Evolutionary conservation across 92 coral and sea anemone species (phyloP), one percentile per base, ranked within the genome.

Genomic region (Epizoanthus fatuus): DNA sequence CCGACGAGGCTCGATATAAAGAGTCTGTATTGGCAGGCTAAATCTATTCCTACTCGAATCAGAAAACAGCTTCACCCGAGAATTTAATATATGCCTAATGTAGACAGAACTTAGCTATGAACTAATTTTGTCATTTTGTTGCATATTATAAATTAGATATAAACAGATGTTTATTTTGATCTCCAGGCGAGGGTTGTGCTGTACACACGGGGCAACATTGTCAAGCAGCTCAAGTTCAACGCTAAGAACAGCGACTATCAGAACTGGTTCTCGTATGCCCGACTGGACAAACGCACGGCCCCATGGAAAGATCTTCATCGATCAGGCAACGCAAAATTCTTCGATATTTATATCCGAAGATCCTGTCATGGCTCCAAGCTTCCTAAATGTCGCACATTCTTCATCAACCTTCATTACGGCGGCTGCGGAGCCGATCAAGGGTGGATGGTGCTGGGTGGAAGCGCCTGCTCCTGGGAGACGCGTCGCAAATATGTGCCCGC

Each of bases 381-480:
- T 15, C 56, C 56, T 0, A 59, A 20, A 13, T 77, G 82, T 14
- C 82, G 82, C 56, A 60, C 82, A 42, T 77, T 77, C 22, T 77
- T 77, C 42, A 77, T 77, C 42, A 77, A 77, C 82, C 42, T n/a
- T 8, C 42, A 17, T 12, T 77, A 77, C 9, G 57, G 40, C 0
- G 82, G 70, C 0, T 77, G 82, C 9, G 3, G 69, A 4, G 15
- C 4, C 7, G 82, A 77, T 29, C 22, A 4, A 0, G 82, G 82
- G 42, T 77, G 82, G 82, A 16, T 77, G 55, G 82, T 77, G 5
- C 68, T 77, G 2, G 82, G 57, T 19, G 69, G 70, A 40, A 5
- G 40, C 42, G 3, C 22, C 2, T 77, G 82, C 22, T 0, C 16
- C 19, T 77, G 82, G 82, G 82, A 77, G 19, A 77, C 42, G 19